Evolutionary conservation across 2,113 vertebrate genomes (phyloP), one percentile per base, ranked within the genome.

Genomic region (Podarcis raffonei): DNA sequence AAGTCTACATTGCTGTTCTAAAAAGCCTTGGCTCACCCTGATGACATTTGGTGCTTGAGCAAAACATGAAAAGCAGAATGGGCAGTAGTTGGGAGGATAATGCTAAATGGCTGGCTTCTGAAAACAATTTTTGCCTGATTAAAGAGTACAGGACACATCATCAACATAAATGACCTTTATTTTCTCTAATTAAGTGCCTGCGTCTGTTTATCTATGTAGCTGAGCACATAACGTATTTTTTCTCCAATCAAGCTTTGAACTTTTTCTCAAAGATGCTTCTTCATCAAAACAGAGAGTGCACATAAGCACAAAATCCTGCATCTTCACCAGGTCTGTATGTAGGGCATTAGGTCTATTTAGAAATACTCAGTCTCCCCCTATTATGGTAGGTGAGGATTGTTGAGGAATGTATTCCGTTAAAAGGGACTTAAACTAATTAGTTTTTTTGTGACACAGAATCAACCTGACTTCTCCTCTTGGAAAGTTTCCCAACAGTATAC

Each of bases 41-140:
- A 2, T 16, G 92, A 92, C 92, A 92, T 94, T 95, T 95, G 95
- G 95, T 96, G 94, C 95, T 93, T 0, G 91, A 35, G 69, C 94
- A 83, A 92, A 92, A 90, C 22, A 32, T 48, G 23, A 9, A 93
- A 87, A 94, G 74, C 20, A 71, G 66, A 85, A 83, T 1, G n/a
- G 75, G 37, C 2, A 37, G 79, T 81, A 85, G 66, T 12, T 66
- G 18, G 80, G 80, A 89, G 79, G 84, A 59, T 83, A 65, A 65
- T 7, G 25, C 53, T 37, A 71, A 90, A 32, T 15, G 87, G 42
- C 39, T 85, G 42, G 9, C 37, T 85, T 35, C 62, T 0, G 4
- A 57, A 59, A 75, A 78, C 32, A 30, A 83, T 66, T 65, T 83
- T 85, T 79, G 84, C 42, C 32, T 87, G 62, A 83, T 78, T 78